These are phyloP conservation scores for Diorhabda carinulata DNA, from an alignment of 1,140 invertebrate genomes.

Conservation along the genomic window DNA sequence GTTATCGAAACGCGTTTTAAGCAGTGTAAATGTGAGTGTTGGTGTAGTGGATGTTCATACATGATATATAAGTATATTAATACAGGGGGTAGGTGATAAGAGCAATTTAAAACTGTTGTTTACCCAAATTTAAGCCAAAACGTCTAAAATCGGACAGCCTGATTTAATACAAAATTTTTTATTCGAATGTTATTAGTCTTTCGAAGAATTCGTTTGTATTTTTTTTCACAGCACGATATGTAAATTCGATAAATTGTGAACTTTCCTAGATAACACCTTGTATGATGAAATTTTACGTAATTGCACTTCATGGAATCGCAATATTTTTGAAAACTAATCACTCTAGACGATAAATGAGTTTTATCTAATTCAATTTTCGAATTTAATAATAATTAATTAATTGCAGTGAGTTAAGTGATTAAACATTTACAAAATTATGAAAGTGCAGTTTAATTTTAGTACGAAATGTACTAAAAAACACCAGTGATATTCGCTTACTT, in stretches of 20 bases:
- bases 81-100: too few species aligned
- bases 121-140: too few species aligned
- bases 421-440: neutral
- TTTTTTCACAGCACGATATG: constrained; percentile 44
- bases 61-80: too few species aligned
- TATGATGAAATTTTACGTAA: constrained; percentile 9
- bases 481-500: neutral
- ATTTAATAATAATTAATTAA: neutral
- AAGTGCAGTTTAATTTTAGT: neutral
- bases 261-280: neutral
- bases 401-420: neutral
- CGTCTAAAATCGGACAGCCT: too few species aligned
- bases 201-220: too few species aligned
- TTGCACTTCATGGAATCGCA: constrained; percentile 30
- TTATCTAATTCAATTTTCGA: constrained; percentile 1
- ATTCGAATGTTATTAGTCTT: too few species aligned
- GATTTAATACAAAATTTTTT: too few species aligned
- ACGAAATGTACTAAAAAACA: neutral
- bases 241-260: constrained; percentile 38
- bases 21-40: too few species aligned
- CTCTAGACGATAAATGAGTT: neutral
- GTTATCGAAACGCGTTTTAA: too few species aligned
- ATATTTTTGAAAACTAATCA: constrained; percentile 17
- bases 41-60: too few species aligned
- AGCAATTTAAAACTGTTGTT: too few species aligned